These are phyloP conservation scores for Dipodomys ordii DNA, from an alignment of 2,113 vertebrate species.

Conservation along the genomic window DNA sequence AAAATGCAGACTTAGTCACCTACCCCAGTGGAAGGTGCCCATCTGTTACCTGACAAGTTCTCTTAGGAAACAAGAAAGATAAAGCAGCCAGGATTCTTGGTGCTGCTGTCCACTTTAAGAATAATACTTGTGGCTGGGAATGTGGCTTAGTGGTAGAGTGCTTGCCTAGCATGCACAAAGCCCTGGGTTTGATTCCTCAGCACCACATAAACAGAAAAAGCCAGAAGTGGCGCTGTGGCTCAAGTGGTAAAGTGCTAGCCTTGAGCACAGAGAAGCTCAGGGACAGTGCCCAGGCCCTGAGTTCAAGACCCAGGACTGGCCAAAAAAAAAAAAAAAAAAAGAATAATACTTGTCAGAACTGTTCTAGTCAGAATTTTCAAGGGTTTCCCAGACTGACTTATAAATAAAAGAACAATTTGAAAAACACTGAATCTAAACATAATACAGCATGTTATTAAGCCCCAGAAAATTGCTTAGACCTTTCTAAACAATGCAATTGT, in stretches of 20 bases:
- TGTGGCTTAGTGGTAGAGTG: no score
- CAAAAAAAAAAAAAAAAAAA: not conserved
- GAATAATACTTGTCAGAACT: slow-evolving; percentile 8
- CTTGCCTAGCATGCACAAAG: no score
- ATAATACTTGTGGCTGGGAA: no score
- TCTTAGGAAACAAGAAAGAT: slow-evolving; percentile 49
- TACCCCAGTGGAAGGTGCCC: not conserved
- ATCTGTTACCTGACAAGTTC: not conserved
- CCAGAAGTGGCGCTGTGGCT: no score
- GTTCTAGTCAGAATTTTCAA: not conserved
- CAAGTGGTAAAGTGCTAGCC: no score
- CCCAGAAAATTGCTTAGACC: slow-evolving; percentile 6
- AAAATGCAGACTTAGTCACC: not conserved
- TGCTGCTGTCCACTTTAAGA: not conserved
- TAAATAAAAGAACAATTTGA: not conserved
- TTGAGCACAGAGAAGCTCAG: no score
- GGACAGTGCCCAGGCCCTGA: no score
- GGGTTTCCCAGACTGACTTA: not conserved
- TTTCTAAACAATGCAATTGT: slow-evolving; percentile 11
- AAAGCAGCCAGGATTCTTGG: not conserved
- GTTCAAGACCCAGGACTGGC: no score
- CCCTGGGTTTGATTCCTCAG: no score
- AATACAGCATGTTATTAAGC: not conserved
- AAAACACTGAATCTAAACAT: slow-evolving; percentile 39
- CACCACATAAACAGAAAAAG: no score